Base-by-base conservation (phyloP, 2,888 invertebrate species). In the Nemapogon koenigi region DNA sequence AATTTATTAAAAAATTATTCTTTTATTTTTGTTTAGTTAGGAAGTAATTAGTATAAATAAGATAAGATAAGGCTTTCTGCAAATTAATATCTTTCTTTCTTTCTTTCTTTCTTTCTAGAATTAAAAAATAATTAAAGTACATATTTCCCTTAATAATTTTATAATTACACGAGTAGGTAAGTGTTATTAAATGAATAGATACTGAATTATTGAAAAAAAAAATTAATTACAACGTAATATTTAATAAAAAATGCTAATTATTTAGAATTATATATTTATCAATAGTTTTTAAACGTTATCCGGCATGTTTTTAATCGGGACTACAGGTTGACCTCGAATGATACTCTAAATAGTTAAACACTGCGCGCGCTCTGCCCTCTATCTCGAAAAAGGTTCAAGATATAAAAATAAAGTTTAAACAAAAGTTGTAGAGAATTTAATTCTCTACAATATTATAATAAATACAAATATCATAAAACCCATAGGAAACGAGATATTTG, bases 201-300 rank as follows among this genome's bases (percentile, higher is more conserved):
- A 22, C 22, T 22, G 6, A 22, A 22, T 22, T 22, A 22, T 7
- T 8, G 22, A 22, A 10, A 22, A 22, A 10, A 22, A 10, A 7
- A 7, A 22, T 22, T 22, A 22, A 22, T 7, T 22, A 22, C 10
- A 22, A 22, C 10, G 22, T 22, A 22, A 22, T 7, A 22, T 6
- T 22, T 22, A 22, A 22, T 22, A 10, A 22, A 22, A 22, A 22
- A 7, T 22, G 10, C 6, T 7, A 22, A 22, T 22, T 22, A 7
- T 22, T 22, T 22, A 7, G 10, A 7, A 22, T 22, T 22, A 22
- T 22, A 22, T 22, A 22, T 22, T 22, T 22, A 22, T 22, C 22
- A 22, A 22, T 8, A 22, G 10, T 43, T 39, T 45, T 46, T 17
- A 22, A 45, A 18, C 42, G 48, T 44, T 42, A 41, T 43, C 43